These are phyloP conservation scores for Cygnus atratus DNA, from an alignment of 2,113 vertebrate genomes.

Conservation along the genomic window DNA sequence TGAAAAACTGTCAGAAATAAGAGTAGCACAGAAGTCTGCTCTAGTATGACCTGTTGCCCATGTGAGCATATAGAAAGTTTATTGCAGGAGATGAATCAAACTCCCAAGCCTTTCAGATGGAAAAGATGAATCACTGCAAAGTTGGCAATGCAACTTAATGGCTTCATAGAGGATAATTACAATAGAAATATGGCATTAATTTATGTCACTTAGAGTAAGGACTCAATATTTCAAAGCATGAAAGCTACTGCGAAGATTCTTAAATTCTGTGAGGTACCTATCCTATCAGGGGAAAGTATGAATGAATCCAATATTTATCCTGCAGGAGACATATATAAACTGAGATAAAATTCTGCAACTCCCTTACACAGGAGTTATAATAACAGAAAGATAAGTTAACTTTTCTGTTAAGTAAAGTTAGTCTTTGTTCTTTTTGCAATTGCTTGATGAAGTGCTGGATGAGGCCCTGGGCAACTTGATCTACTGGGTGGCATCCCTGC, in stretches of 20 bases:
- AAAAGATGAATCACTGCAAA: constrained; percentile 32
- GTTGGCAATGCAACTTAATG: not conserved
- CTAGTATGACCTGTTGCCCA: not conserved
- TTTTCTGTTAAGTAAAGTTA: too few species aligned
- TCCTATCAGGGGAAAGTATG: not conserved
- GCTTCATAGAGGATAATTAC: constrained; percentile 21
- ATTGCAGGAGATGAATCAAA: constrained; percentile 27
- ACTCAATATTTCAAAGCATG: constrained; percentile 9
- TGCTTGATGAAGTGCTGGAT: too few species aligned
- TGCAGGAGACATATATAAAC: not conserved
- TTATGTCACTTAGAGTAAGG: constrained; percentile 34
- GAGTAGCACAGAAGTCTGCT: not conserved
- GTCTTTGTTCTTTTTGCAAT: too few species aligned
- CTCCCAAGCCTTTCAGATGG: not conserved
- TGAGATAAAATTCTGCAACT: not conserved
- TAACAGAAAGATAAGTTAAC: not conserved
- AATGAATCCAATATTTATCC: constrained; percentile 27
- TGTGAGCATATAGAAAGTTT: not conserved
- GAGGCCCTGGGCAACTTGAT: too few species aligned
- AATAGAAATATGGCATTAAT: constrained; percentile 12
- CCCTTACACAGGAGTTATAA: not conserved
- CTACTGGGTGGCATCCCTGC: too few species aligned
- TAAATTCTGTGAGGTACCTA: not conserved
- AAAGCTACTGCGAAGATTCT: constrained; percentile 6
- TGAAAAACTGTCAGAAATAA: not conserved